Percentiles rank a stretch among this genome's conserved stretches.
Conservation (phyloP, 2,888 invertebrate species). For the Macrophya annulata region DNA sequence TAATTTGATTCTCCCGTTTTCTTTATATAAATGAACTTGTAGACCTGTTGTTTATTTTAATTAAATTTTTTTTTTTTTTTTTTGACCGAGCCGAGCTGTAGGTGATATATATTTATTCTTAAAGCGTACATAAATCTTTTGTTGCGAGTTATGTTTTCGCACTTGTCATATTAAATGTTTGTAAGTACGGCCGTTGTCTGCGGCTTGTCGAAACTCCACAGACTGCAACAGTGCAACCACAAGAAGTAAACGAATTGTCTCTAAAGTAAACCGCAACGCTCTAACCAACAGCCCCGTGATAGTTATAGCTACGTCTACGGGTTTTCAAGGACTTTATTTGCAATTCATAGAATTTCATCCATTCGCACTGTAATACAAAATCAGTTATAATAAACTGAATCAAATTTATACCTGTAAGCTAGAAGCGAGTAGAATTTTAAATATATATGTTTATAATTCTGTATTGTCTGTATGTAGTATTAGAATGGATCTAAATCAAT, state of each 20-base stretch:
- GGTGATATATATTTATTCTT: constrained; percentile 16
- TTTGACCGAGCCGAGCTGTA: not conserved
- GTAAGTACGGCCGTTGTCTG: constrained; percentile 59
- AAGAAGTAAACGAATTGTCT: constrained; percentile 54
- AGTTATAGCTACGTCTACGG: not conserved
- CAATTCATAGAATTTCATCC: not conserved
- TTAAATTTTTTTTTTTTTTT: not conserved
- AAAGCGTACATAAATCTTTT: constrained; percentile 24
- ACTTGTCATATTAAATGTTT: constrained; percentile 60
- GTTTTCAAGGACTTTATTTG: constrained; percentile 18
- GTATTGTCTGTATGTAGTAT: not conserved
- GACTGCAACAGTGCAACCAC: constrained; percentile 57
- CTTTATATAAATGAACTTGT: not conserved
- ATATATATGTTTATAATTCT: not conserved
- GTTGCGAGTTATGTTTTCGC: constrained; percentile 60
- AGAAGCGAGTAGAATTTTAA: not conserved
- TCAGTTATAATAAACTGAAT: not conserved
- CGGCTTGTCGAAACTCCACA: constrained; percentile 49
- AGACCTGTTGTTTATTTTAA: not conserved
- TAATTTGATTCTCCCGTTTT: not conserved
- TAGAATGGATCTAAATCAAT: not conserved
- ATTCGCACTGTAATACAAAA: not conserved
- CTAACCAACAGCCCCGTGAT: constrained; percentile 29
- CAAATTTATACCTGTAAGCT: not conserved
- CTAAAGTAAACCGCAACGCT: constrained; percentile 49